Base-by-base conservation (phyloP, 2,888 invertebrate genomes). In the Pristionchus mayeri region DNA sequence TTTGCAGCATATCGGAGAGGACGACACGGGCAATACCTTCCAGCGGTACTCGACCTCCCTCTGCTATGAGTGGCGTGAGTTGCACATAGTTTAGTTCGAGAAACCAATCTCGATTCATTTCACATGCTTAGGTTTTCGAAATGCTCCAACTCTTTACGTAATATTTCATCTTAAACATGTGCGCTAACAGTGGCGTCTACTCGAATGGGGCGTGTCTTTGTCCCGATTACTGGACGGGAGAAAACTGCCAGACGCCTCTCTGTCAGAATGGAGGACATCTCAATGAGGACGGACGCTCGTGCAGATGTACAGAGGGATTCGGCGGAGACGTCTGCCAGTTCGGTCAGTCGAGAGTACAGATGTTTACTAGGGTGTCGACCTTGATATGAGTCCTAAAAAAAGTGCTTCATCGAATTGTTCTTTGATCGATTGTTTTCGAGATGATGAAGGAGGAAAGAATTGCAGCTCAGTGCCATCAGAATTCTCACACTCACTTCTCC, bases 1-100 rank as follows among this genome's bases (percentile, higher is more conserved):
- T 24, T 57, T 80, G 18, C 57, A 80, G 80, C 54, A 57, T 27
- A 80, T 80, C 57, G 80, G 80, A 57, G 80, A 80, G 27, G 80
- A 80, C 80, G 37, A 40, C 24, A 57, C 80, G 4, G 80, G 80
- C 34, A 80, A 80, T 24, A 57, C 80, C 37, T 80, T 80, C 80
- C 80, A 80, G 40, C 54, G 80, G 1, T 80, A 80, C 57, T 57
- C 80, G 3, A 80, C 80, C 40, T 37, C 67, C 3, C 48, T 82
- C 30, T 82, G 82, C 50, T 48, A 44, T 30, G 67, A 82, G n/a
- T 67, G 67, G 67, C 24, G 82, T 82, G 2, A 44, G 81, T 57
- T 6, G 3, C 2, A 57, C 44, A 9, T n/a, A n/a, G n/a, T n/a
- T n/a, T n/a, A n/a, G n/a, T n/a, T n/a, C n/a, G n/a, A n/a, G n/a